Base-by-base conservation (phyloP, 2,888 invertebrate species). In the Phania funesta region DNA sequence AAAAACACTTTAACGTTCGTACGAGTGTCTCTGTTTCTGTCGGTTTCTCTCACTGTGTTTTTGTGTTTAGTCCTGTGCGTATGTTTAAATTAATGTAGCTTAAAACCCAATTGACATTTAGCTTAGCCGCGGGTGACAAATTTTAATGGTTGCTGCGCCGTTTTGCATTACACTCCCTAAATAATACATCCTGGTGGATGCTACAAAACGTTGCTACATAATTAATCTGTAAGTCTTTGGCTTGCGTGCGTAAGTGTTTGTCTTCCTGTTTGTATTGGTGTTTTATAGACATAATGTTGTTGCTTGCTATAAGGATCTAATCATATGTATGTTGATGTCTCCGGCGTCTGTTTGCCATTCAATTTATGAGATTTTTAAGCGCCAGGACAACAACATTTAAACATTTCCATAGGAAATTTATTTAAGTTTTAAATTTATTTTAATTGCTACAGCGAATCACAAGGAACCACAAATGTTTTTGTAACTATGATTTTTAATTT, bases 61-160 rank as follows among this genome's bases (percentile, higher is more conserved):
- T 44, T 60, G 24, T 11, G 6, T 35, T n/a, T 52, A 18, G 35
- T 60, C 41, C 52, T 68, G 48, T 74, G 68, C 78, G 68, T 76
- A 62, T 76, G 54, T 41, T 80, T 75, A 48, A 75, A 80, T 75
- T 74, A 70, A 80, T 75, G 80, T 67, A 52, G 75, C 79, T 83
- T 80, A 76, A 83, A 80, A 80, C 79, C 76, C 82, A 79, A 82
- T 88, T 88, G 89, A 88, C 88, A 88, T 88, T 88, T 89, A 88
- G 88, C 88, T 89, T 89, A 88, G 89, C 88, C 89, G 89, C 88
- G 88, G 88, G 88, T 89, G 89, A 89, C 89, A 88, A 88, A 88
- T 88, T 79, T 89, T 89, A 88, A 89, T 88, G 89, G 88, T 85
- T 86, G 85, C 84, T 64, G 32, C 62, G 4, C 41, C 56, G 73